Evolutionary conservation across 2,113 vertebrate species (phyloP).

Genomic region (Heloderma charlesbogerti): DNA sequence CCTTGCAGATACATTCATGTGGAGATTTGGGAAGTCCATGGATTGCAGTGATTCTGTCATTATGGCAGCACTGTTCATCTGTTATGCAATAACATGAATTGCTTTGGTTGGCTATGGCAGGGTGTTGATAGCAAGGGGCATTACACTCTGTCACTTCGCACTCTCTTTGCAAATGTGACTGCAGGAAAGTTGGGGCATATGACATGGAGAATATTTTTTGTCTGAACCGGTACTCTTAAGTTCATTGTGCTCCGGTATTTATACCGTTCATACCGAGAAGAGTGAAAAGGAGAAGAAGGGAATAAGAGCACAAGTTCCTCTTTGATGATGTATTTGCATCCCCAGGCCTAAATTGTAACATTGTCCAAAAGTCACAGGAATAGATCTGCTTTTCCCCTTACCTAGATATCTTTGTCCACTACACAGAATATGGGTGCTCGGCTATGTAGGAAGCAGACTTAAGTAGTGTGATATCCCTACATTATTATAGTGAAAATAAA

Average conservation of each 20-base stretch:
- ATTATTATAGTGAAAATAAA: background rate
- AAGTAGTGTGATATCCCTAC: background rate
- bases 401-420: too few relatives aligned
- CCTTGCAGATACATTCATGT: background rate
- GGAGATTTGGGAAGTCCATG: background rate
- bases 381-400: background rate
- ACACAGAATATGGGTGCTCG: background rate
- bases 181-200: background rate
- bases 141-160: too few relatives aligned
- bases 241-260: background rate
- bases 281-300: background rate
- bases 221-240: background rate
- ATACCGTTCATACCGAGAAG: background rate
- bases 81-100: background rate
- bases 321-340: background rate
- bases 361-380: background rate
- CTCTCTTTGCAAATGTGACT: background rate
- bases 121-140: background rate
- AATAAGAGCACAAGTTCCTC: background rate
- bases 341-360: background rate
- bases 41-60: background rate
- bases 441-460: background rate
- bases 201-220: background rate
- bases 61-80: background rate
- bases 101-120: background rate